A percentile compares a stretch with the other conserved stretches of the same genome.
Conservation (phyloP, 35 echinoderm and acorn worm genomes). For the Ptychodera flava region DNA sequence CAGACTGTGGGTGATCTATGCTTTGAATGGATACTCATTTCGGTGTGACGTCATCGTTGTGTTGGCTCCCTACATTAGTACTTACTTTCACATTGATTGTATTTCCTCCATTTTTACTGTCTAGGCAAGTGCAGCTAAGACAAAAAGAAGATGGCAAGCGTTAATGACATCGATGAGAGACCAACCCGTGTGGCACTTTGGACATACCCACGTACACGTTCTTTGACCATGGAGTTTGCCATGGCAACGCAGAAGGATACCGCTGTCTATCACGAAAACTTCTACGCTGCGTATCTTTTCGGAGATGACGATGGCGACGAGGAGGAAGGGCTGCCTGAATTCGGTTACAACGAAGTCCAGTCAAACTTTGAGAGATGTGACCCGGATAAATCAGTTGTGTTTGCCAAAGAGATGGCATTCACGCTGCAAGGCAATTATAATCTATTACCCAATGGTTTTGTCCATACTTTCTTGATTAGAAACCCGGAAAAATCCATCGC, state of each 20-base stretch:
- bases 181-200: background rate
- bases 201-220: background rate
- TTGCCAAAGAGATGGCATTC: slow-evolving; percentile 39
- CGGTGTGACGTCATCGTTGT: too few species aligned
- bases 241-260: background rate
- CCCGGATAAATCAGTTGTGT: slow-evolving; percentile 6
- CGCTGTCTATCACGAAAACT: background rate
- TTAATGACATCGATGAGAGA: background rate
- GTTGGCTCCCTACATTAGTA: too few species aligned
- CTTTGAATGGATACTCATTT: too few species aligned
- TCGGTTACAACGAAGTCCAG: background rate
- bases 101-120: background rate
- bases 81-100: background rate
- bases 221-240: background rate
- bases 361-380: background rate
- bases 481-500: slow-evolving; percentile 41
- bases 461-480: slow-evolving; percentile 41
- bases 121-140: background rate
- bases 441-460: slow-evolving; percentile 24
- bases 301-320: background rate
- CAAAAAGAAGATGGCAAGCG: background rate
- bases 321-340: background rate
- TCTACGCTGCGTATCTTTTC: background rate
- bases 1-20: too few species aligned
- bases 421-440: slow-evolving; percentile 23